These are phyloP conservation scores for Drosophila albomicans DNA, from an alignment of 1,140 invertebrate species.

Conservation along the genomic window DNA sequence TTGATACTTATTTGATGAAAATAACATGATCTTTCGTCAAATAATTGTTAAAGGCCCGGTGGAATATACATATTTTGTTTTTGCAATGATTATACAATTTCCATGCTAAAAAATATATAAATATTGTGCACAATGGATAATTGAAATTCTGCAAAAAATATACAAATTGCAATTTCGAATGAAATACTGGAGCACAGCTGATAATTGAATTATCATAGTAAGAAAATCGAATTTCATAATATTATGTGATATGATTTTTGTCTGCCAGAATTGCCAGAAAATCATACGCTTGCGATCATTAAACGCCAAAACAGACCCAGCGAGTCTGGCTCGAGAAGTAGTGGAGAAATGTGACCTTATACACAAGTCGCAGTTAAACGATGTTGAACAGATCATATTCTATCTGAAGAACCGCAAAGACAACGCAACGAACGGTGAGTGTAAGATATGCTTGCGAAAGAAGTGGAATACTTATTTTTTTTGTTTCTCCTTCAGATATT, in stretches of 20 bases:
- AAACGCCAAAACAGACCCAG: conserved; percentile 92
- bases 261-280: conserved; percentile 90
- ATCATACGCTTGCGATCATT: conserved; percentile 94
- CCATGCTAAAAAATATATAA: no score
- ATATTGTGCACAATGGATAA: no score
- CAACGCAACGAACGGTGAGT: conserved; percentile 81
- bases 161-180: no score
- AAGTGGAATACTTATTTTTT: no score
- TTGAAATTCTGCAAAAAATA: no score
- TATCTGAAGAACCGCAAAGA: conserved; percentile 94
- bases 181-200: no score
- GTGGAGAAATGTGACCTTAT: conserved; percentile 95
- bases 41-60: no score
- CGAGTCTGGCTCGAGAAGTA: conserved; percentile 93
- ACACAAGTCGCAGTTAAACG: conserved; percentile 92
- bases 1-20: no score
- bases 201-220: conserved; percentile 2
- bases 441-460: not conserved
- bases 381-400: conserved; percentile 96
- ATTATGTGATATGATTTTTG: not conserved
- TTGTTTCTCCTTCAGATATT: conserved; percentile 53
- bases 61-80: no score
- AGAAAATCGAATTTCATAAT: not conserved
- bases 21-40: no score
- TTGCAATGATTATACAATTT: no score